These are phyloP conservation scores for Chelon labrosus DNA, from an alignment of 2,797 vertebrate genomes.

Conservation along the genomic window DNA sequence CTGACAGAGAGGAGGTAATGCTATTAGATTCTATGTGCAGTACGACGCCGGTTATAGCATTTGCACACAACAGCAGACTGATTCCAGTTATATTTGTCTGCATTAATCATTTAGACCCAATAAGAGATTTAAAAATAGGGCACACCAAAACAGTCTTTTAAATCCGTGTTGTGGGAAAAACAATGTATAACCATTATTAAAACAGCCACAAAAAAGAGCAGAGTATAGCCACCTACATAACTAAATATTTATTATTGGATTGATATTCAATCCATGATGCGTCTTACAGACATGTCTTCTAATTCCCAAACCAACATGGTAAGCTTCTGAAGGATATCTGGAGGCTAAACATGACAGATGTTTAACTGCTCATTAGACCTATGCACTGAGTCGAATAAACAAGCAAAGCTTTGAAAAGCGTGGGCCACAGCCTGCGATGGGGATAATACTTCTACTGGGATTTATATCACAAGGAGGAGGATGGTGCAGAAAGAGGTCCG, in stretches of 20 bases:
- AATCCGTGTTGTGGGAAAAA: not conserved
- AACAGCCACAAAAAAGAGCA: not conserved
- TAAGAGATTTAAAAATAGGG: no score
- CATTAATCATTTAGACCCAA: no score
- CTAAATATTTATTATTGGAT: constrained; percentile 14
- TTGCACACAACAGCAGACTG: no score
- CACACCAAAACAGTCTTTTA: no score
- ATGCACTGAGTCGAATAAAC: constrained; percentile 13
- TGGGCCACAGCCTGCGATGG: constrained; percentile 20
- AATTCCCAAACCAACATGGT: constrained; percentile 17
- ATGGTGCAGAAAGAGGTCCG: constrained; percentile 30
- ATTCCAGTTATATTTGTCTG: no score
- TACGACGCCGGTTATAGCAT: no score
- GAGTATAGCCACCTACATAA: constrained; percentile 23
- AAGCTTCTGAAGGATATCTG: constrained; percentile 14
- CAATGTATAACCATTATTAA: not conserved
- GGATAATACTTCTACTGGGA: constrained; percentile 32
- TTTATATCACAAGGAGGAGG: constrained; percentile 32
- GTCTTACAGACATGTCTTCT: constrained; percentile 24
- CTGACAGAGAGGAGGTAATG: no score
- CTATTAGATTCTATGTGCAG: no score
- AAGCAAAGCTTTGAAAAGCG: constrained; percentile 25
- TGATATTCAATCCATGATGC: constrained; percentile 38
- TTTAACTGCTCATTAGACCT: constrained; percentile 51
- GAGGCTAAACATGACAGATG: constrained; percentile 51